Base-by-base conservation (phyloP, 2,888 invertebrate species). In the Brachyptera putata region DNA sequence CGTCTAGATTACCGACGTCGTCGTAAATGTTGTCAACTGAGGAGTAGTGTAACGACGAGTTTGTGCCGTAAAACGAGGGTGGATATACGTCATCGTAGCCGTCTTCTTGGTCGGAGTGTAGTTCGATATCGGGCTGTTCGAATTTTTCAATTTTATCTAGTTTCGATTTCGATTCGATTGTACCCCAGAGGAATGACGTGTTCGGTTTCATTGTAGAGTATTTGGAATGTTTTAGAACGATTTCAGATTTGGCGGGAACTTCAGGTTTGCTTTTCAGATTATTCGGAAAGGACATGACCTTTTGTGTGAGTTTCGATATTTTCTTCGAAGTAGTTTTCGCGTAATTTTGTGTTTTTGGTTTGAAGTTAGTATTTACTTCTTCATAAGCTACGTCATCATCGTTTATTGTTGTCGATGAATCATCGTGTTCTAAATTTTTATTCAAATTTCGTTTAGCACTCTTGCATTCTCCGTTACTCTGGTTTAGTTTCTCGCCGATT, bases 121-220 rank as follows among this genome's bases (percentile, higher is more conserved):
- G 37, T 53, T 25, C 55, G 22, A 41, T 18, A 25, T 37, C 36
- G 24, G 56, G 56, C 46, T 57, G 50, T 30, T 57, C 41, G n/a
- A 16, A 26, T 2, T 49, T 55, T 21, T 60, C 53, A 36, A 62
- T 62, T 73, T 82, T 60, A 1, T 9, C 11, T 13, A 22, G 16
- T 22, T 7, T 22, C 2, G 48, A 9, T 25, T 11, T 13, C 14
- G 26, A 16, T 5, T 16, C 26, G 22, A 13, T 24, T 14, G 3
- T 14, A 14, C 83, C 79, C 80, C 84, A 85, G 36, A 86, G 73
- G 72, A 86, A 86, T 3, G 86, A 86, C 65, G 78, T 79, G 68
- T 86, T 86, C 1, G 85, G 85, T 66, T 80, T 77, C 58, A 82
- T 76, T 13, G 70, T 72, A 18, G 75, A 68, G 66, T 70, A 74